phyloP scores from a whole-genome alignment of 2,888 invertebrate species.

The Diarsia dahlii region DNA sequence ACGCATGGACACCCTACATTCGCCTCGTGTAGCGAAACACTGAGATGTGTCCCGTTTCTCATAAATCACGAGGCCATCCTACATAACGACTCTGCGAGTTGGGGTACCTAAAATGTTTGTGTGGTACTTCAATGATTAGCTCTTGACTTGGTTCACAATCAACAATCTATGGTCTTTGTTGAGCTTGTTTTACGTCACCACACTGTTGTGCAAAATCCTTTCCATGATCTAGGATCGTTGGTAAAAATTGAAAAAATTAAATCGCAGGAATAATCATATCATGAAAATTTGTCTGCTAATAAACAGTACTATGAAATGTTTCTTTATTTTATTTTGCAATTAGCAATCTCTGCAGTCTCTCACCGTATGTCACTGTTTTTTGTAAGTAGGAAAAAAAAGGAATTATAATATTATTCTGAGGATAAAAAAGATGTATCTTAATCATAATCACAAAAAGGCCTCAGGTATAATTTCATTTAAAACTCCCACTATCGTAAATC shows the following conservation, averaged over 20 bases:
- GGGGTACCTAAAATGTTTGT: conserved; percentile 60
- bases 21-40: conserved; percentile 71
- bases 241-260: too few species aligned
- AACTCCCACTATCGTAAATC: conserved; percentile 21
- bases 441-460: not conserved
- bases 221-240: too few species aligned
- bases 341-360: not conserved
- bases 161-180: not conserved
- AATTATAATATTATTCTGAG: not conserved
- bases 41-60: conserved; percentile 72
- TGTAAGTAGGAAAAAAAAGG: not conserved
- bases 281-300: too few species aligned
- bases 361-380: not conserved
- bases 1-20: conserved; percentile 67
- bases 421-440: not conserved
- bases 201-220: too few species aligned
- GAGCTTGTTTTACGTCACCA: not conserved
- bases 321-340: too few species aligned
- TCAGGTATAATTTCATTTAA: not conserved
- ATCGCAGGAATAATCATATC: too few species aligned
- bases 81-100: conserved; percentile 67
- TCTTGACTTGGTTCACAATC: not conserved
- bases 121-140: conserved; percentile 27
- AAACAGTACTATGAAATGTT: too few species aligned
- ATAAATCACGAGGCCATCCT: conserved; percentile 74